Base-by-base conservation (phyloP, 1,140 invertebrate genomes). In the Eriosoma lanigerum region DNA sequence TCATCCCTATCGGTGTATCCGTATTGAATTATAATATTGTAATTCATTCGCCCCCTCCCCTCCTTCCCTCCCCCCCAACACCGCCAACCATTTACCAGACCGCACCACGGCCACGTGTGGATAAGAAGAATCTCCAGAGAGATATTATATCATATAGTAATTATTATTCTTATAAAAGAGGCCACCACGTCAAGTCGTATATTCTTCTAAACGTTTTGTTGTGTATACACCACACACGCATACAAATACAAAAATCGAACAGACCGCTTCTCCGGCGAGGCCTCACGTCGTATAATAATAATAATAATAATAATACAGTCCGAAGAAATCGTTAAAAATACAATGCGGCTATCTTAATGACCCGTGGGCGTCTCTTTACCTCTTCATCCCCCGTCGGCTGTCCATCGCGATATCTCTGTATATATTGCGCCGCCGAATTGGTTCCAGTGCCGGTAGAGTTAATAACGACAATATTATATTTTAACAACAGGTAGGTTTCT, bases 241-340 rank as follows among this genome's bases (percentile, higher is more conserved):
- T 15, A 56, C 52, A 21, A 4, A 56, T n/a, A 21, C 52, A n/a
- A n/a, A n/a, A n/a, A n/a, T n/a, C n/a, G n/a, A n/a, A 56, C 5
- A 21, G n/a, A 48, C 66, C 44, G 44, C n/a, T n/a, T 70, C 66
- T 70, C 26, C 66, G 44, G 44, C 26, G 38, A 70, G 66, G 66
- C 48, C 66, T 29, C 66, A 48, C 66, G n/a, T 38, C 62, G 62
- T 32, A 44, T 13, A 66, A 64, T 29, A 64, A 26, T n/a, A n/a
- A n/a, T n/a, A n/a, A 64, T 1, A 50, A 52, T 19, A 52, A 68
- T 68, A 46, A 44, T 24, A 38, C 66, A 46, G 46, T 70, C 66
- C 66, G 66, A 46, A 70, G 66, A 70, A 70, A 68, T 68, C 64
- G 64, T 68, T 68, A 68, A 68, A 70, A 70, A 50, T 50, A 70